These are phyloP conservation scores for Scarus forsteni DNA, from an alignment of 2,797 vertebrate species.

Conservation along the genomic window DNA sequence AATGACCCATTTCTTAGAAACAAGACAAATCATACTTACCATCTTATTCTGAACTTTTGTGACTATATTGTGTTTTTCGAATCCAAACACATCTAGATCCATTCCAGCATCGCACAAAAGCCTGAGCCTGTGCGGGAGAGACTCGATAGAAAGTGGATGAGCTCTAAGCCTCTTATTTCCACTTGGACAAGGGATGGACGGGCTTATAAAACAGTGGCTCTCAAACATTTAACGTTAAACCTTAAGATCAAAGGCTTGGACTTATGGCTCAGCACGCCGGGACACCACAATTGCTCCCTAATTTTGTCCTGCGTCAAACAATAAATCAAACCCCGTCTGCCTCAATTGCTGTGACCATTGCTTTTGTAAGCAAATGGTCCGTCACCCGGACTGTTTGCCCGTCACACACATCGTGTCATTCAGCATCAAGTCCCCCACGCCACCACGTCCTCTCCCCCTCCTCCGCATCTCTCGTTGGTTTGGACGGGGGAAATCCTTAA, in stretches of 20 bases:
- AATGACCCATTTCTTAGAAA: too few species aligned
- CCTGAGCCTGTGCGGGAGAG: conserved; percentile 13
- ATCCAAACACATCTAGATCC: neutral
- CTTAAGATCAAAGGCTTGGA: conserved; percentile 48
- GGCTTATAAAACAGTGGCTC: conserved; percentile 67
- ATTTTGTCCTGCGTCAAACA: conserved; percentile 28
- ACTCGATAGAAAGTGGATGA: conserved; percentile 70
- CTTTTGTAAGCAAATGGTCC: conserved; percentile 8
- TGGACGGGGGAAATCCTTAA: conserved; percentile 86
- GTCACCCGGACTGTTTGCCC: conserved; percentile 48
- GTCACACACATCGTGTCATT: conserved; percentile 37
- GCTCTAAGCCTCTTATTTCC: conserved; percentile 81
- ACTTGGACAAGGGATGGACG: conserved; percentile 64
- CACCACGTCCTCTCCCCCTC: conserved; percentile 36
- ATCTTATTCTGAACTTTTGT: neutral
- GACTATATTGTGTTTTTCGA: neutral
- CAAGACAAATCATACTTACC: too few species aligned
- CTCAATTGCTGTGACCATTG: conserved; percentile 21
- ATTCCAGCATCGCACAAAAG: conserved; percentile 25
- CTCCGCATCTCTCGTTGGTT: conserved; percentile 57
- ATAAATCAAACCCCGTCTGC: conserved; percentile 1
- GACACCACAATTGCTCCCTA: neutral
- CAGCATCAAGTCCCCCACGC: conserved; percentile 35
- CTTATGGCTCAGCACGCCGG: neutral
- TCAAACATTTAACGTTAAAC: conserved; percentile 55